A percentile compares a stretch with the other conserved stretches of the same genome.
Conservation (phyloP, 2,888 invertebrate species). For the Parnassius glacialis region DNA sequence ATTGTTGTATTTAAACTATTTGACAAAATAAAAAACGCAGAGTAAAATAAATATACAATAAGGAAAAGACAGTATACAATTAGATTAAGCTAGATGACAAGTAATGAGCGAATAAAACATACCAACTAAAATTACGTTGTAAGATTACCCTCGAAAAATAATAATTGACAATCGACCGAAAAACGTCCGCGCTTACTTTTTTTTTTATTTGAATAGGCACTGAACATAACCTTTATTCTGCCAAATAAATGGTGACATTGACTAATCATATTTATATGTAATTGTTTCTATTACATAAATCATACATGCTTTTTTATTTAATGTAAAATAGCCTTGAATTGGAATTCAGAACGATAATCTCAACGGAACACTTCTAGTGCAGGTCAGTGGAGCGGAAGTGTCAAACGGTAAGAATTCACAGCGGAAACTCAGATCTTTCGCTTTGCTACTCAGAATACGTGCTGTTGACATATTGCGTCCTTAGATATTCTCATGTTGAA, state of each 20-base stretch:
- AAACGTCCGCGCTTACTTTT: slow-evolving; percentile 3
- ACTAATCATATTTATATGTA: no score
- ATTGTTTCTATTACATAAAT: no score
- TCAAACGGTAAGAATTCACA: slow-evolving; percentile 67
- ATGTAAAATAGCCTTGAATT: slow-evolving; percentile 2
- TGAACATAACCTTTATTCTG: background rate
- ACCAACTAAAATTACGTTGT: slow-evolving; percentile 1
- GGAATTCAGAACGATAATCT: slow-evolving; percentile 39
- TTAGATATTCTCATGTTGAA: slow-evolving; percentile 34
- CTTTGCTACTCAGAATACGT: slow-evolving; percentile 45
- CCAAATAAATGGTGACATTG: background rate
- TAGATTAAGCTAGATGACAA: slow-evolving; percentile 5
- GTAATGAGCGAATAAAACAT: background rate
- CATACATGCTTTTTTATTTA: no score
- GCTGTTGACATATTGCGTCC: slow-evolving; percentile 42
- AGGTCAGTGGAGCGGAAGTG: slow-evolving; percentile 55
- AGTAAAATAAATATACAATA: slow-evolving; percentile 23
- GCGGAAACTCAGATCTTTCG: slow-evolving; percentile 50
- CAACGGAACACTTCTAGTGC: slow-evolving; percentile 45
- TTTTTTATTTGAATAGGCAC: background rate
- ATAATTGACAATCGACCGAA: slow-evolving; percentile 5
- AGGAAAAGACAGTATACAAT: background rate
- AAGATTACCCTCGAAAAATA: slow-evolving; percentile 17
- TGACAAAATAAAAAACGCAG: slow-evolving; percentile 33
- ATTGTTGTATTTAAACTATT: slow-evolving; percentile 45